Base-by-base conservation (phyloP, 2,797 vertebrate species). In the Coreius guichenoti region DNA sequence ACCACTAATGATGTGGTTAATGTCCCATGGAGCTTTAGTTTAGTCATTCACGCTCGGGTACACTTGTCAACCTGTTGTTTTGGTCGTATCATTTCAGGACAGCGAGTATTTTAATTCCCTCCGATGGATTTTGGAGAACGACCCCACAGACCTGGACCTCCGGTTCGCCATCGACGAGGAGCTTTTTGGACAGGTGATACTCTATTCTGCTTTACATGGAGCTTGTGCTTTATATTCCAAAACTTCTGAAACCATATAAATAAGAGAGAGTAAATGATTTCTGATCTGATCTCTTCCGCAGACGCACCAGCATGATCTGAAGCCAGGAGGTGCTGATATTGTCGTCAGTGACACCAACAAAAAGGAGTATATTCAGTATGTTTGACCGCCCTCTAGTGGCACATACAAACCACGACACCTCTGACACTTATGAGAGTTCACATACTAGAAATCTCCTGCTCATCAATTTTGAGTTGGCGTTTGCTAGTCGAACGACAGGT, bases 301-400 rank as follows among this genome's bases (percentile, higher is more conserved):
- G 98, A 99, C 98, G 74, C 97, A 97, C 90, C 98, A 99, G 88
- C 97, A 97, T 84, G 98, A 99, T 45, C 92, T 99, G 88, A 99
- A 96, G 91, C 94, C 86, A 1, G 95, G 94, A 1, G 98, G 98
- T 39, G 91, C 97, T n/a, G 98, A 99, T 74, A 96, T 99, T 14
- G 92, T 99, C 5, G 94, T 99, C 89, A 97, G 95, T 61, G 97
- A 99, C 91, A 96, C 96, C 87, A 99, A 97, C 93, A 99, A 99
- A 93, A 97, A 96, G 86, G 97, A 99, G 89, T 99, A 99, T 90
- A 99, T 99, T 92, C 95, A 99, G 98, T 99, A 95, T 97, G 96
- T 93, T 90, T 56, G 9, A 61, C 36, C n/a, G 23, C 8, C 67
- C 74, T 73, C 39, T 17, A 82, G 51, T 82, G 68, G 39, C 43